Evolutionary conservation across 2,113 vertebrate species (phyloP).

Genomic region (Pelobates fuscus): DNA sequence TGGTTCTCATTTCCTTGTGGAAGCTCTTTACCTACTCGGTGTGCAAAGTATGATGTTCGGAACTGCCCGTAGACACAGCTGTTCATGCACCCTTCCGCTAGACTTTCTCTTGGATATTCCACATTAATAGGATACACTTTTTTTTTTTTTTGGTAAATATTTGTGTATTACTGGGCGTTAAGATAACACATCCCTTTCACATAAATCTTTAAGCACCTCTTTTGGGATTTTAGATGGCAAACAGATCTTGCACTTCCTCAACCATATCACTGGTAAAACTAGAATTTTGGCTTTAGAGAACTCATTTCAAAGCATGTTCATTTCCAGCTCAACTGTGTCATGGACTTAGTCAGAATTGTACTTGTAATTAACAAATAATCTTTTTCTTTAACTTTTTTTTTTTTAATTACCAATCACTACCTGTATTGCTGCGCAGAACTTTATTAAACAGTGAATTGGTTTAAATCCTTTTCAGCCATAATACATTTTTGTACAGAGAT

Average conservation of each 20-base stretch:
- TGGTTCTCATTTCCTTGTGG: slow-evolving; percentile 55
- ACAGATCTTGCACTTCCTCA: slow-evolving; percentile 24
- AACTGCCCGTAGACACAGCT: slow-evolving; percentile 58
- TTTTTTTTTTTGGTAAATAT: slow-evolving; percentile 1
- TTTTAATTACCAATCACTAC: slow-evolving; percentile 50
- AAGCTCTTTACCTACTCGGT: slow-evolving; percentile 56
- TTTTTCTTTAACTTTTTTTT: slow-evolving; percentile 52
- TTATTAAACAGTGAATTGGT: slow-evolving; percentile 13
- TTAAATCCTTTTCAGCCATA: slow-evolving; percentile 53
- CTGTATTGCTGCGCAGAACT: not conserved
- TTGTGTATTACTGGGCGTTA: not conserved
- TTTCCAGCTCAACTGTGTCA: slow-evolving; percentile 51
- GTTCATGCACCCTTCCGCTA: slow-evolving; percentile 55
- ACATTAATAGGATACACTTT: slow-evolving; percentile 52
- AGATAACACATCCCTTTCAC: slow-evolving; percentile 49
- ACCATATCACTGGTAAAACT: slow-evolving; percentile 36
- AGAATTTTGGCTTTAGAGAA: slow-evolving; percentile 47
- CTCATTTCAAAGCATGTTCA: slow-evolving; percentile 41
- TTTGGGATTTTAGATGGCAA: not conserved
- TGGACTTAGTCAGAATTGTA: slow-evolving; percentile 51
- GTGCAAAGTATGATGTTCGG: slow-evolving; percentile 61
- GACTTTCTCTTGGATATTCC: slow-evolving; percentile 58
- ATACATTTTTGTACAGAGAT: slow-evolving; percentile 63
- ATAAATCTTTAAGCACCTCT: slow-evolving; percentile 50
- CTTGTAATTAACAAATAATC: slow-evolving; percentile 66